Evolutionary conservation across 2,888 invertebrate species (phyloP), one percentile per base, ranked within the genome.

Genomic region (Drosophila mimetica): DNA sequence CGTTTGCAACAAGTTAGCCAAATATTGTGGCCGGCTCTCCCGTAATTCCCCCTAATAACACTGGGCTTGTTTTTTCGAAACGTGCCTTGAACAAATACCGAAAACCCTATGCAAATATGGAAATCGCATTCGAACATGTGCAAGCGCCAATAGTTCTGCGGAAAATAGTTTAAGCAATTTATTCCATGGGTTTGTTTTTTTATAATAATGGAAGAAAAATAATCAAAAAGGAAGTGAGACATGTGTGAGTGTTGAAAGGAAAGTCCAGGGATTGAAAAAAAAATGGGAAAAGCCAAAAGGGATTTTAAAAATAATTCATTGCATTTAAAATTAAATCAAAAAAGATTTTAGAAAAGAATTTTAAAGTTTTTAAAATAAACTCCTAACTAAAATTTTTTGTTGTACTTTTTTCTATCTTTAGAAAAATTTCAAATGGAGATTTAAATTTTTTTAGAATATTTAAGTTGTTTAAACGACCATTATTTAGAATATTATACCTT

Each of bases 1-100:
- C 44, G 46, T 71, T 30, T 25, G 32, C 61, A 39, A 36, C 70
- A 53, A 61, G 47, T 71, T 73, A 58, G 47, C 20, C 46, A 71
- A 71, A 73, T 48, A 73, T 52, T 71, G 65, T 44, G 57, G 61
- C n/a, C n/a, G n/a, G n/a, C 32, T 42, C 64, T 42, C 16, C 5
- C 11, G 20, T 42, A 36, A 65, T 51, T 64, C 36, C 42, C 34
- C 28, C 11, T 65, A 51, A 63, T 51, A 51, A 28, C 52, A 32
- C 63, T 13, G 25, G 42, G 42, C 18, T 64, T 51, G 34, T 51
- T 65, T 64, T 65, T 64, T 51, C 25, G 13, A 44, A 64, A 65
- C 11, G 32, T 64, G 41, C 7, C 48, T 42, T 16, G 64, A 39
- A 41, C 50, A 64, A 63, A 63, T 64, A 63, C n/a, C 20, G 4